Evolutionary conservation across 2,888 invertebrate species (phyloP).

Genomic region (Lepidocyrtoides sp.): DNA sequence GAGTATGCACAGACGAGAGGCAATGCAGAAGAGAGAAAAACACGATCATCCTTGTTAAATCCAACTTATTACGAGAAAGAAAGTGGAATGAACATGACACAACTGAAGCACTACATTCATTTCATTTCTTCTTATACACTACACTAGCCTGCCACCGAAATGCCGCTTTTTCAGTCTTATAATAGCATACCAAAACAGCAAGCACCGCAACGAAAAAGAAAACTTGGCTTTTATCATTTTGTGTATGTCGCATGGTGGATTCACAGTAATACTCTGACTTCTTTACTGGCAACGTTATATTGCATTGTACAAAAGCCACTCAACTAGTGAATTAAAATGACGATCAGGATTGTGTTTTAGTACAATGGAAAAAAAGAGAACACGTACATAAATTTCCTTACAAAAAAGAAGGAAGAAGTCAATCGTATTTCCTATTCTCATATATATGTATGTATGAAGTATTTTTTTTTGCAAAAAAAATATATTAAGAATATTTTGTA

Average conservation of each 20-base stretch:
- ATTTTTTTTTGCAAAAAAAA: constrained; percentile 13
- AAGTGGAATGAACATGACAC: constrained; percentile 37
- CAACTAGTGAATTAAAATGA: constrained; percentile 56
- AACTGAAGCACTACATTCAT: not conserved
- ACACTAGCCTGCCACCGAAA: too few species aligned
- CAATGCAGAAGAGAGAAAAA: constrained; percentile 11
- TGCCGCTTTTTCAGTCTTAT: too few species aligned
- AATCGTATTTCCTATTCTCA: constrained; percentile 19
- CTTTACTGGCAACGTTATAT: not conserved
- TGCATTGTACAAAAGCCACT: constrained; percentile 29
- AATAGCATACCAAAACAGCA: constrained; percentile 49
- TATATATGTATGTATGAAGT: too few species aligned
- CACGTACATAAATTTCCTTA: constrained; percentile 47
- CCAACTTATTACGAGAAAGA: constrained; percentile 38
- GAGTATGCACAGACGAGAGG: not conserved
- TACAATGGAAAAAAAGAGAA: constrained; percentile 50
- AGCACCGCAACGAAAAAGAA: constrained; percentile 55
- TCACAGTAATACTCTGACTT: not conserved
- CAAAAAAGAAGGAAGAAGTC: constrained; percentile 47
- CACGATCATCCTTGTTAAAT: constrained; percentile 56
- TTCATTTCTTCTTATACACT: not conserved
- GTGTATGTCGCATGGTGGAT: constrained; percentile 27
- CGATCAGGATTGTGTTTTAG: constrained; percentile 56
- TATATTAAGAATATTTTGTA: not conserved
- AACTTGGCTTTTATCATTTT: constrained; percentile 60